phyloP scores from a whole-genome alignment of 2,113 vertebrate species.

The Pachypanchax playfairii region DNA sequence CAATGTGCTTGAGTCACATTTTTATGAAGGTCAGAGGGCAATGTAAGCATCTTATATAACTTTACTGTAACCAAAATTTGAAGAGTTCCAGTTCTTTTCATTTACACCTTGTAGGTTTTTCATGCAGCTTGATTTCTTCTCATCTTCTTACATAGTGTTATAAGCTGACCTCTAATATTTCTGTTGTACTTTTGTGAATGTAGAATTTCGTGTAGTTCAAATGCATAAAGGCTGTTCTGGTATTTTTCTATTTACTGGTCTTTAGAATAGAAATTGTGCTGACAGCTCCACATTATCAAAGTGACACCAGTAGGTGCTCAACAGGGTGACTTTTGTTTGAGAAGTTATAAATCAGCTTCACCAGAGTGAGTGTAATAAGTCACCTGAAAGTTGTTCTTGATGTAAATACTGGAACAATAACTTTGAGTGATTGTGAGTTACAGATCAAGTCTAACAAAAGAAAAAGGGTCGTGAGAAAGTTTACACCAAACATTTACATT shows the following conservation, averaged over 20 bases:
- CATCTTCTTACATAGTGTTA: background rate
- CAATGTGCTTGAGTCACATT: background rate
- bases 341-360: background rate
- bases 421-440: slow-evolving; percentile 17
- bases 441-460: slow-evolving; percentile 19
- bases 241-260: slow-evolving; percentile 4
- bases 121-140: background rate
- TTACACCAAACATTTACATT: slow-evolving; percentile 45
- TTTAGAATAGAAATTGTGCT: background rate
- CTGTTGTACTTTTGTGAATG: background rate
- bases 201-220: background rate
- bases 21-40: too few relatives aligned
- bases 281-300: background rate
- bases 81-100: too few relatives aligned
- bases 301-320: background rate
- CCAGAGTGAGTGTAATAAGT: background rate
- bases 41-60: too few relatives aligned
- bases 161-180: background rate
- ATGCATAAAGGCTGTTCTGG: background rate
- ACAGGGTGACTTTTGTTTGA: slow-evolving; percentile 1
- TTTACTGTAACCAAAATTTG: too few relatives aligned
- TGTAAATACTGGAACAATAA: slow-evolving; percentile 9
- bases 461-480: slow-evolving; percentile 65
- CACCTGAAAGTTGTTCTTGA: slow-evolving; percentile 5
- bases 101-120: too few relatives aligned